Base-by-base conservation (phyloP, 37 sponge, comb jelly and placozoan species). In the Chondrosia reniformis region DNA sequence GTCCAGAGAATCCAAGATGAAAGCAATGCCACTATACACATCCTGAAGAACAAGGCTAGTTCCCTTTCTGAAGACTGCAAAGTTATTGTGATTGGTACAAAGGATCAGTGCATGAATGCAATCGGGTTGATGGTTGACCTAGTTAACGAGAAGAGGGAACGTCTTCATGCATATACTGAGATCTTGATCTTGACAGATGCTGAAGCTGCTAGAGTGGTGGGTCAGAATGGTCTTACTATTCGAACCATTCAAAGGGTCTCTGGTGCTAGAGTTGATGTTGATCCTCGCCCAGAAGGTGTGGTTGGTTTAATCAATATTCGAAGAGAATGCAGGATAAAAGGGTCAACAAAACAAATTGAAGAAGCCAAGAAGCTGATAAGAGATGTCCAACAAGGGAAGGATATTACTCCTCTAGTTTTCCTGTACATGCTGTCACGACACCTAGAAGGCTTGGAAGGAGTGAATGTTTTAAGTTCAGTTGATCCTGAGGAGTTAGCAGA, bases 1-100 rank as follows among this genome's bases (percentile, higher is more conserved):
- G 82, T 88, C 27, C 34, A 61, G 13, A 74, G 62, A 44, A 79
- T 93, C 0, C 79, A 93, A 55, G 81, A 80, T 33, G 84, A 88
- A 33, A 86, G 83, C 3, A 64, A 83, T 55, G 81, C 87, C 33
- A 88, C 32, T 4, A 79, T 88, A 21, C 83, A 80, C 49, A 65
- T 93, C 24, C 38, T 69, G 72, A 74, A 54, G 38, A 65, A 38
- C n/a, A 38, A 9, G 21, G 27, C 3, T 21, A 77, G 27, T 25
- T 33, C 25, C 25, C 9, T 38, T 7, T n/a, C 15, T 7, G 64
- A 31, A 45, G 74, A 80, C 30, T 45, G 21, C 8, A 76, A 0
- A 3, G 86, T 67, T 55, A 33, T 55, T 12, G 79, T 86, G 1
- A 45, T 49, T 28, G 86, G 86, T 36, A 76, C 74, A 12, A 52